Evolutionary conservation across 2,113 vertebrate genomes (phyloP), one percentile per base, ranked within the genome.

Genomic region (Tychaedon coryphoeus): DNA sequence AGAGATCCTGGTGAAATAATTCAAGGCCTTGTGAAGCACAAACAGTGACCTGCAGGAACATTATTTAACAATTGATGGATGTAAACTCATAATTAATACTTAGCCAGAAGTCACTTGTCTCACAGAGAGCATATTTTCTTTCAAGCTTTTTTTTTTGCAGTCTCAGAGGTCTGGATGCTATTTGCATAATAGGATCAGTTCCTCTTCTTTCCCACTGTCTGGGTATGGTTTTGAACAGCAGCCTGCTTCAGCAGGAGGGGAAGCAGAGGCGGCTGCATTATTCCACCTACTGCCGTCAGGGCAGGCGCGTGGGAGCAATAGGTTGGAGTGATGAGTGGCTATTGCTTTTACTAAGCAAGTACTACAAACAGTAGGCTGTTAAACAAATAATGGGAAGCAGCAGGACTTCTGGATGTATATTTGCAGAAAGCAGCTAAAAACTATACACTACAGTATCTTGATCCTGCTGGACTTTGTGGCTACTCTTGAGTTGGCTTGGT

Each of bases 351-450:
- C 47, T 34, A 53, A 57, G 64, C 60, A 53, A 84, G n/a, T 23
- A 40, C 28, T 3, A 2, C 50, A 58, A 93, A 75, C 38, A 85
- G 38, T 7, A 66, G 56, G 28, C 51, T 74, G 42, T 47, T 87
- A 70, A 94, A 89, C 26, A 70, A 81, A 62, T 85, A 80, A 87
- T 31, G 65, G 51, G 69, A 90, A 90, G 29, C 84, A 93, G 88
- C 28, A 38, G 48, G 73, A 93, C 51, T 92, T 45, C 73, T 84
- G 34, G 24, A 47, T 82, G 42, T 14, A 19, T 66, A 74, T 58
- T 57, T 84, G 64, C 73, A 90, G 57, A 58, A 78, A 72, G 34
- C 34, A 77, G 47, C 15, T 34, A 81, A 29, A 88, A 78, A 66
- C 10, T 67, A 20, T 6, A 23, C 28, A 9, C 12, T 66, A 6